Evolutionary conservation across 2,797 vertebrate genomes (phyloP).

Genomic region (Manis pentadactyla): DNA sequence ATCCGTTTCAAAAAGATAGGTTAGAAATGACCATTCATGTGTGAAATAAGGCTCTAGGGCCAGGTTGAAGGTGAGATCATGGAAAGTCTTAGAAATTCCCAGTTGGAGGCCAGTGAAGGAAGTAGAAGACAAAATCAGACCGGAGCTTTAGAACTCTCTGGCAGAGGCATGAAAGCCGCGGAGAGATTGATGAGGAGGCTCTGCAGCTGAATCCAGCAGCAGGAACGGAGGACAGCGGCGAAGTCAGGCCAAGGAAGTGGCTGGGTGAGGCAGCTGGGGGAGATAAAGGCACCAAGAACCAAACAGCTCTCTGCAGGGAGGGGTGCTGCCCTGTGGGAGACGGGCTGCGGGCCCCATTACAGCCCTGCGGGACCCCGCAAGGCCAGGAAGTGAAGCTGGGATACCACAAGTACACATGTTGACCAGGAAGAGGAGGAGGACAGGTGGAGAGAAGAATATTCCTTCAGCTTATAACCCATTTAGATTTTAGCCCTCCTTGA

Average conservation of each 20-base stretch:
- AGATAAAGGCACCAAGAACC: background rate
- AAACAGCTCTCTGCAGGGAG: background rate
- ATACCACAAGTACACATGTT: background rate
- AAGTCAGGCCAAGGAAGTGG: background rate
- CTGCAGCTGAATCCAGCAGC: fast-evolving
- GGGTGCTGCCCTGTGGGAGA: background rate
- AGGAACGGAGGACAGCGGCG: background rate
- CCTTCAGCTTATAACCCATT: background rate
- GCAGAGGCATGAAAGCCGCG: background rate
- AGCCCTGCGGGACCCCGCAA: background rate
- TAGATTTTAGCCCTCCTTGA: background rate
- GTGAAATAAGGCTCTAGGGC: background rate
- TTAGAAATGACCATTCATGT: background rate
- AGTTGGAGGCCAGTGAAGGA: background rate
- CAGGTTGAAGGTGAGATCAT: background rate
- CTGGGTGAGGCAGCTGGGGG: background rate
- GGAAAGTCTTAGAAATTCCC: background rate
- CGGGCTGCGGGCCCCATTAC: background rate
- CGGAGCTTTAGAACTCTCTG: background rate
- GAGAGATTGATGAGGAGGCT: background rate
- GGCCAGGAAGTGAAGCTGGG: background rate
- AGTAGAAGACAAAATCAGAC: slow-evolving; percentile 3
- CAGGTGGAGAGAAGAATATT: background rate
- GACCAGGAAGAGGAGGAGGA: background rate
- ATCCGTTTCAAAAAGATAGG: background rate